Conservation (phyloP, 2,797 vertebrate genomes). For the Thunnus albacares region DNA sequence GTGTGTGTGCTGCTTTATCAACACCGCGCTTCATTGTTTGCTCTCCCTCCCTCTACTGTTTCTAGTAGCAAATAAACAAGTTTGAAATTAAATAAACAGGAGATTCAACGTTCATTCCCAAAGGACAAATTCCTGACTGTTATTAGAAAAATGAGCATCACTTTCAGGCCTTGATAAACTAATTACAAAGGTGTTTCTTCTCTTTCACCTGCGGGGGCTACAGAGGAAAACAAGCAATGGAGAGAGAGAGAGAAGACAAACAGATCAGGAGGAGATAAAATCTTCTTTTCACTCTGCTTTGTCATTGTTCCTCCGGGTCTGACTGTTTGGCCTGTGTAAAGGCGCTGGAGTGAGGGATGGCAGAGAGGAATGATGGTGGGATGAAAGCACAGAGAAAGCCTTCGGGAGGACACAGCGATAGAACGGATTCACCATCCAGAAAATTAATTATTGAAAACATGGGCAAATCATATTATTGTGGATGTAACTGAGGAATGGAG, state of each 20-base stretch:
- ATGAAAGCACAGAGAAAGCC: constrained; percentile 68
- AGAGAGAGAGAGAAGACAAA: constrained; percentile 50
- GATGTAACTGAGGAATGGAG: constrained; percentile 68
- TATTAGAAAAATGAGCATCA: constrained; percentile 73
- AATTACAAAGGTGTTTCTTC: constrained; percentile 77
- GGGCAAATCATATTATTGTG: constrained; percentile 75
- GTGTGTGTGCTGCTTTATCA: constrained; percentile 26
- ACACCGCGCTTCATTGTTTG: constrained; percentile 49
- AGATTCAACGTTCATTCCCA: constrained; percentile 62
- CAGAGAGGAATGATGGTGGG: constrained; percentile 69
- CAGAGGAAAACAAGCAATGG: constrained; percentile 38
- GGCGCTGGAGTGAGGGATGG: constrained; percentile 59
- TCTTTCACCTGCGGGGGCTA: constrained; percentile 52
- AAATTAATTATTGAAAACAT: constrained; percentile 83
- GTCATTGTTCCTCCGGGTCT: constrained; percentile 58
- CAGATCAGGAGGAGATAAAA: constrained; percentile 64
- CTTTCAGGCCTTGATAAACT: constrained; percentile 75
- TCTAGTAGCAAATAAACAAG: constrained; percentile 64
- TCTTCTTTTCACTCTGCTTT: constrained; percentile 42
- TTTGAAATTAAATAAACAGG: constrained; percentile 71
- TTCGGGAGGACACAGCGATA: constrained; percentile 59
- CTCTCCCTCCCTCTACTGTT: constrained; percentile 46
- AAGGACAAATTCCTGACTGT: constrained; percentile 60
- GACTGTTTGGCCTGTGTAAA: constrained; percentile 66
- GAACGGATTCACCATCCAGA: constrained; percentile 71